These are phyloP conservation scores for Nematolebias whitei DNA, from an alignment of 2,113 vertebrate genomes.

Conservation along the genomic window DNA sequence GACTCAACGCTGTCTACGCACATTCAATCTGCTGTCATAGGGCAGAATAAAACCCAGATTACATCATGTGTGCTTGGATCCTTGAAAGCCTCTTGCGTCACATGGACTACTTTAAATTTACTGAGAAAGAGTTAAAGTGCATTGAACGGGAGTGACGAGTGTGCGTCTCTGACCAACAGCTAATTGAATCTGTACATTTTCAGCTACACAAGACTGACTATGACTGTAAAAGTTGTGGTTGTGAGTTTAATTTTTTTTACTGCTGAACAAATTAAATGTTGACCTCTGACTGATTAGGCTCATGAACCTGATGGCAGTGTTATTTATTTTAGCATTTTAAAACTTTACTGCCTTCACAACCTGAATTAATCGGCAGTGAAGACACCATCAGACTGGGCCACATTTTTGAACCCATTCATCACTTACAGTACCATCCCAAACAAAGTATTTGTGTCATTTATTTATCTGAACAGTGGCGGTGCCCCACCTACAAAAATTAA, in stretches of 20 bases:
- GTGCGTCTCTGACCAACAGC: conserved; percentile 28
- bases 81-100: not conserved
- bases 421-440: not conserved
- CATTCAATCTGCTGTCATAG: conserved; percentile 6
- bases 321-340: not conserved
- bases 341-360: not conserved
- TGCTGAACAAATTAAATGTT: not conserved
- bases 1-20: conserved; percentile 1
- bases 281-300: not conserved
- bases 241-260: not conserved
- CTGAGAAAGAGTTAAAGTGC: not conserved
- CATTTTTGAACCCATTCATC: not conserved
- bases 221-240: not conserved
- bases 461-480: not conserved
- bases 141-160: conserved; percentile 29
- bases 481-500: too few species aligned
- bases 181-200: conserved; percentile 51
- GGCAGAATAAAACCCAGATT: not conserved
- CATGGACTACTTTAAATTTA: conserved; percentile 7
- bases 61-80: not conserved
- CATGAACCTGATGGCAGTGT: not conserved
- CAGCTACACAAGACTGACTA: conserved; percentile 9
- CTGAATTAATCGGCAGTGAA: not conserved
- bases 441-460: not conserved
- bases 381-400: not conserved